Conservation (phyloP, 1,140 invertebrate species). For the Teleogryllus occipitalis region DNA sequence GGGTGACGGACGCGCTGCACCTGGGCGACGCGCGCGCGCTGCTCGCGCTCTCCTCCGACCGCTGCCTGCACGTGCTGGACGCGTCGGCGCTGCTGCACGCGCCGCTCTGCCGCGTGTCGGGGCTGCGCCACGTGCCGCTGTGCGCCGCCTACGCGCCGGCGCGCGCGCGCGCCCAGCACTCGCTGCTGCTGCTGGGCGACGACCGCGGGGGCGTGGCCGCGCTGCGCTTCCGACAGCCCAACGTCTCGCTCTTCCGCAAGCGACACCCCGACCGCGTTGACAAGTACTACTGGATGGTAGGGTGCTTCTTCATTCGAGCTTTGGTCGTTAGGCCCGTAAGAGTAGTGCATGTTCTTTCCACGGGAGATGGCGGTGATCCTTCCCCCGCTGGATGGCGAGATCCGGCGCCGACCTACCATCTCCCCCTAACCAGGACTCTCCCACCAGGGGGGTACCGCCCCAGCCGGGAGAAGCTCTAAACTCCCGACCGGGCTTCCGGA, state of each 20-base stretch:
- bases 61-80: constrained; percentile 45
- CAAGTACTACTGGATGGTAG: constrained; percentile 46
- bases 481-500: too few relatives aligned
- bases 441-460: too few relatives aligned
- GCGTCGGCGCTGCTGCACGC: constrained; percentile 41
- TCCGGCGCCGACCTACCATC: too few relatives aligned
- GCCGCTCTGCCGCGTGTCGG: constrained; percentile 41
- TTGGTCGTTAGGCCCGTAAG: too few relatives aligned
- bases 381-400: too few relatives aligned
- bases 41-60: constrained; percentile 40
- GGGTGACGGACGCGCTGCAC: constrained; percentile 48
- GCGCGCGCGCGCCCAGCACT: constrained; percentile 22
- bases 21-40: constrained; percentile 41
- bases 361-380: too few relatives aligned
- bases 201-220: constrained; percentile 39
- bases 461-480: too few relatives aligned
- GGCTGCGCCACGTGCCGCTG: constrained; percentile 38
- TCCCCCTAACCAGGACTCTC: too few relatives aligned
- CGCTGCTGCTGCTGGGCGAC: constrained; percentile 40
- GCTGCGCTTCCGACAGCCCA: constrained; percentile 40
- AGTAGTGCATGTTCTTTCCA: too few relatives aligned
- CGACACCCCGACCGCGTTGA: constrained; percentile 40
- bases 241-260: constrained; percentile 37
- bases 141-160: constrained; percentile 9
- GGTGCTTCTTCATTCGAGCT: neutral